Evolutionary conservation across 2,888 invertebrate species (phyloP), one percentile per base, ranked within the genome.

Genomic region (Cremastinae sp.): DNA sequence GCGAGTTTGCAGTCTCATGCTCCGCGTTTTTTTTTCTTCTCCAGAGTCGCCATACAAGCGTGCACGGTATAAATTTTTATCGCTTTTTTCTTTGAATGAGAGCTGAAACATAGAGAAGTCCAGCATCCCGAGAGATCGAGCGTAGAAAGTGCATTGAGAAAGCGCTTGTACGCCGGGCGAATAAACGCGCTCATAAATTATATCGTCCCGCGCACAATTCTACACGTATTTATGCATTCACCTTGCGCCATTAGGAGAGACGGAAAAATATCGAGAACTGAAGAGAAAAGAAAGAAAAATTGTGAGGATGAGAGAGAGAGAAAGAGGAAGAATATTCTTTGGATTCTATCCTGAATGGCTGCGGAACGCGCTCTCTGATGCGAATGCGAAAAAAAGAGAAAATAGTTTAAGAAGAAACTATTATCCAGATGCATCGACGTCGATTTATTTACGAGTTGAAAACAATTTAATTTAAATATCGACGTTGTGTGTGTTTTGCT

Each of bases 71-170:
- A 34, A 2, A 36, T 14, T 16, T 41, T 22, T 22, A 38, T 51
- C 38, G 64, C 36, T 20, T 14, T 16, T 64, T 51, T 36, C 43
- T 16, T 41, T 45, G 43, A 14, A 22, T 34, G 20, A 12, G 62
- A 38, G 70, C 65, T 75, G 64, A 47, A 66, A 74, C 75, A 78
- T 61, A 68, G 75, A 71, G 51, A 69, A 74, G 64, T 7, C 53
- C 65, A 65, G 65, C 65, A 65, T 65, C 65, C 53, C 65, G 53
- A 73, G 78, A 83, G 83, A 85, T 84, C 83, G 83, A 66, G 77
- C 81, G 85, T 87, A 88, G 88, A 88, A 88, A 88, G 88, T 87
- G 85, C 86, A 84, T 84, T 85, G 87, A 83, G 88, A 88, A 88
- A 88, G 88, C 86, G 85, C 86, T 28, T 28, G 28, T 28, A 28